Conservation (phyloP, 2,888 invertebrate genomes). For the Aphodius sticticus region DNA sequence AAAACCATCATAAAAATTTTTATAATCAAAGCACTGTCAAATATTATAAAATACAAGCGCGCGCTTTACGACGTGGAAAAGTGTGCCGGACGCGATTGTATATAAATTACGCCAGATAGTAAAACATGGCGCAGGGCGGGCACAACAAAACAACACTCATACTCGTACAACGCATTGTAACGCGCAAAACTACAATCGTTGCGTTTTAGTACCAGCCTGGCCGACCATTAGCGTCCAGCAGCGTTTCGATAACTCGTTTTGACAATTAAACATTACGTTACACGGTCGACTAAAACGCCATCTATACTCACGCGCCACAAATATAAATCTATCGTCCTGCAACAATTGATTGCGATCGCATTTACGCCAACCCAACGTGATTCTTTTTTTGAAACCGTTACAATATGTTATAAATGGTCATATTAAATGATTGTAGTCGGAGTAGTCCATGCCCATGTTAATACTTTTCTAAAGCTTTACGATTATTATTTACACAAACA, state of each 20-base stretch:
- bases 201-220: background rate
- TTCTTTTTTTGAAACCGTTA: too few species aligned
- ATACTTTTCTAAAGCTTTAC: too few species aligned
- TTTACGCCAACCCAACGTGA: background rate
- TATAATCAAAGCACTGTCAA: too few species aligned
- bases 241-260: background rate
- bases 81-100: background rate
- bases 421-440: too few species aligned
- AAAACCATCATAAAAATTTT: too few species aligned
- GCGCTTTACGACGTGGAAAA: background rate
- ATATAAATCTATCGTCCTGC: background rate
- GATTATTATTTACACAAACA: too few species aligned
- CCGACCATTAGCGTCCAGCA: background rate
- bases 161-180: background rate
- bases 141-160: background rate
- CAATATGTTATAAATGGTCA: too few species aligned
- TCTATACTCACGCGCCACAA: background rate
- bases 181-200: background rate
- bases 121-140: background rate
- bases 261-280: background rate
- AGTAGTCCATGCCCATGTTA: too few species aligned
- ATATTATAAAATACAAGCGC: background rate
- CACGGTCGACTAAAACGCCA: constrained; percentile 4
- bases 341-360: background rate
- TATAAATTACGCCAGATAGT: background rate